Evolutionary conservation across 2,888 invertebrate species (phyloP).

Genomic region (Machimus atricapillus): DNA sequence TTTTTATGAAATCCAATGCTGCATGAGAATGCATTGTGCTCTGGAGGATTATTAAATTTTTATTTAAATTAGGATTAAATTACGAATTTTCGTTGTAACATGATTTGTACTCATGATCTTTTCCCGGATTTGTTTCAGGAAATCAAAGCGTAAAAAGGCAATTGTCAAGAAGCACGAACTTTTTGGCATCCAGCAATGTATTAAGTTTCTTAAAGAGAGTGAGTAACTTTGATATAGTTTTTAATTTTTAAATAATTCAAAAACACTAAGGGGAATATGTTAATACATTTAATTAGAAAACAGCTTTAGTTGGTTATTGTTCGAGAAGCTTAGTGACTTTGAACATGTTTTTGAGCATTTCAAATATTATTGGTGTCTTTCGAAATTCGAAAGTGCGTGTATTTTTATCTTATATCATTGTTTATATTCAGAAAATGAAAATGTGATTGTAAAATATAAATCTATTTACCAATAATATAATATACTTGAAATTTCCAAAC

Average conservation of each 20-base stretch:
- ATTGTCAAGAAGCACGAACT: conserved; percentile 42
- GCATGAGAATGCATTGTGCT: background rate
- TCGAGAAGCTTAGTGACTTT: too few species aligned
- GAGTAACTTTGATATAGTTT: conserved; percentile 22
- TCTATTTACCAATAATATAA: too few species aligned
- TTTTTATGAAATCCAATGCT: background rate
- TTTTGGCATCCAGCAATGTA: conserved; percentile 42
- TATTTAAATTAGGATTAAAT: background rate
- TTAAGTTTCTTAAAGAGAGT: conserved; percentile 44
- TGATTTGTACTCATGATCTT: background rate
- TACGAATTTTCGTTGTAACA: background rate
- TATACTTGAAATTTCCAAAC: too few species aligned
- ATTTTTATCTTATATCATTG: too few species aligned
- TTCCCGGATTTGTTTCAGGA: background rate
- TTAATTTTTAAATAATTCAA: background rate
- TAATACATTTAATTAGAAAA: too few species aligned
- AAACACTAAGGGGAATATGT: background rate
- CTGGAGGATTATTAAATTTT: background rate
- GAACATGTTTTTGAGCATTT: too few species aligned
- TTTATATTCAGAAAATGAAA: too few species aligned
- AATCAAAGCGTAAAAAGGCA: conserved; percentile 14
- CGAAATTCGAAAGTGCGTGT: too few species aligned
- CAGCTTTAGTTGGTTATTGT: too few species aligned
- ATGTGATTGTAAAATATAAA: too few species aligned
- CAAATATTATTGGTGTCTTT: too few species aligned